Evolutionary conservation across 2,113 vertebrate species (phyloP).

Genomic region (Callopanchax toddi): DNA sequence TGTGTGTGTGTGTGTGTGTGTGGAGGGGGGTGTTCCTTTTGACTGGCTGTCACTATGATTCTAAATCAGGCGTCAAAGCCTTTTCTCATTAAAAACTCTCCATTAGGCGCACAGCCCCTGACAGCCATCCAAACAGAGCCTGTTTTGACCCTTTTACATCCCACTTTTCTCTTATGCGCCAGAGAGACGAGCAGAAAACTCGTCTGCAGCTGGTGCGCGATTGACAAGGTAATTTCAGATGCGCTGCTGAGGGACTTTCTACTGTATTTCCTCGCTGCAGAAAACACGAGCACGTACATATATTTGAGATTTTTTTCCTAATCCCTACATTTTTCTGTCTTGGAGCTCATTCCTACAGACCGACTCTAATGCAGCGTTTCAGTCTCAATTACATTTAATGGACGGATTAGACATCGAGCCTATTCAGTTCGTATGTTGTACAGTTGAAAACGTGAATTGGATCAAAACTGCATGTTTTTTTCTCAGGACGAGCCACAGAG

Average conservation of each 20-base stretch:
- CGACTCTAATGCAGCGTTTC: constrained; percentile 66
- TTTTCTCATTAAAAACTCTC: constrained; percentile 70
- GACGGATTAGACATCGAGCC: constrained; percentile 65
- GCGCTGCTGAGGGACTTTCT: constrained; percentile 39
- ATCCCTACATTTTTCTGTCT: constrained; percentile 65
- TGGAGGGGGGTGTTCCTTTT: constrained; percentile 35
- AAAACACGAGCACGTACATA: constrained; percentile 49
- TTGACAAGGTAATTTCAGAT: constrained; percentile 72
- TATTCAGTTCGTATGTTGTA: constrained; percentile 55
- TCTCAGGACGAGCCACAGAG: constrained; percentile 35
- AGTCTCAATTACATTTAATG: constrained; percentile 70
- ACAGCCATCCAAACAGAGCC: constrained; percentile 61
- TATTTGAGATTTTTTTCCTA: constrained; percentile 64
- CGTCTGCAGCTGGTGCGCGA: constrained; percentile 49
- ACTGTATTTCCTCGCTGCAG: constrained; percentile 36
- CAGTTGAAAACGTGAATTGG: constrained; percentile 37
- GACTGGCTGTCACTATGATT: constrained; percentile 69
- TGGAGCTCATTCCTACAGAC: constrained; percentile 57
- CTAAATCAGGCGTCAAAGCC: constrained; percentile 63
- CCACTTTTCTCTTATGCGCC: constrained; percentile 46
- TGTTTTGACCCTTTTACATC: constrained; percentile 63
- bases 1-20: constrained; percentile 31
- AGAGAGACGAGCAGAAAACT: constrained; percentile 48
- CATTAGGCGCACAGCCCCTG: constrained; percentile 59
- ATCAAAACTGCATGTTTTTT: constrained; percentile 53